Evolutionary conservation across 2,888 invertebrate species (phyloP), one percentile per base, ranked within the genome.

Genomic region (Ectemnius continuus): DNA sequence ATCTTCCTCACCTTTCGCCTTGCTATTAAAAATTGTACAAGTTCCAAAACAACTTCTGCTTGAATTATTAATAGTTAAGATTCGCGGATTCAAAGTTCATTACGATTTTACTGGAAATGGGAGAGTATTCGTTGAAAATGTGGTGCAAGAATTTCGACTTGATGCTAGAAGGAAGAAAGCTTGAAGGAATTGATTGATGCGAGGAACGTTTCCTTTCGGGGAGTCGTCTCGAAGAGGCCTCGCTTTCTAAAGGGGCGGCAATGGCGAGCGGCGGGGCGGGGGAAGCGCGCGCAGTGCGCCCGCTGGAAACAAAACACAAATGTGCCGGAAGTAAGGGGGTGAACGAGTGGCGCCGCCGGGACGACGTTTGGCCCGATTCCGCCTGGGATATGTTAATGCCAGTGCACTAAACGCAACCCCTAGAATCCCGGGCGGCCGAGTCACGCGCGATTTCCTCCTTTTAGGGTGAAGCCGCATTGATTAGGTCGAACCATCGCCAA

Each of bases 251-350:
- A 72, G 66, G 61, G 75, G 75, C 60, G 76, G 60, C 70, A 75
- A 79, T 59, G 71, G 46, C 58, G 52, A 52, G 16, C n/a, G 13
- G 16, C 11, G 52, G 52, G 52, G n/a, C n/a, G 14, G 47, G 16
- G n/a, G n/a, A 52, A 16, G 52, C 6, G 16, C 52, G 5, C 65
- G 57, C 84, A 81, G 80, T 74, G 81, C 82, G 82, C 78, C 82
- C 83, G 81, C 84, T 86, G 85, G 85, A 87, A 88, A 87, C 87
- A 87, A 88, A 88, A 86, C 85, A 88, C 85, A 87, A 88, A 88
- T 88, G 88, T 88, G 86, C 84, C 85, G 88, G 88, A 88, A 88
- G 84, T 86, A 88, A 88, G 86, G 86, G 52, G 88, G 80, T 75
- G 81, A 84, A 84, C 81, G 83, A 81, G 84, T 83, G 88, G 87